Evolutionary conservation across 2,888 invertebrate species (phyloP).

Genomic region (Caenorhabditis uteleia): DNA sequence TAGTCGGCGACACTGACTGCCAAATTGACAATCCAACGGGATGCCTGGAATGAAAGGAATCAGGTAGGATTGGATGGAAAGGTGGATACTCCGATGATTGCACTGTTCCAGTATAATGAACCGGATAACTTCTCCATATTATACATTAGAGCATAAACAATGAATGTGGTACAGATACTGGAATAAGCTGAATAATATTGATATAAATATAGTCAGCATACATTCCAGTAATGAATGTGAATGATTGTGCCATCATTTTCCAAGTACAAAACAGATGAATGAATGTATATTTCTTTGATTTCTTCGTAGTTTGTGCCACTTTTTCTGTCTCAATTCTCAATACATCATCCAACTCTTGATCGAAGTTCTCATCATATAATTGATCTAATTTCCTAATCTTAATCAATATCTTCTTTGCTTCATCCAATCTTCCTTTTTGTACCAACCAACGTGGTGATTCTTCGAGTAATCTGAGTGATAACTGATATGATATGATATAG

Average conservation of each 20-base stretch:
- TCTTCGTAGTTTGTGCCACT: slow-evolving; percentile 13
- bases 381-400: slow-evolving; percentile 32
- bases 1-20: slow-evolving; percentile 47
- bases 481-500: too few relatives aligned
- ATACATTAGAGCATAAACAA: slow-evolving; percentile 37
- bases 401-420: slow-evolving; percentile 16
- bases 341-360: slow-evolving; percentile 22
- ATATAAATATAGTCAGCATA: slow-evolving; percentile 5
- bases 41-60: too few relatives aligned
- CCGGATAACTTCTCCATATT: slow-evolving; percentile 47
- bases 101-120: slow-evolving; percentile 39
- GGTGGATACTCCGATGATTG: slow-evolving; percentile 37
- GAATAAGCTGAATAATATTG: background rate
- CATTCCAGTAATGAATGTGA: slow-evolving; percentile 41
- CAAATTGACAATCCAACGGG: slow-evolving; percentile 52
- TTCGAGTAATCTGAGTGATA: slow-evolving; percentile 29
- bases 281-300: slow-evolving; percentile 37
- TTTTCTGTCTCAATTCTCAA: slow-evolving; percentile 21
- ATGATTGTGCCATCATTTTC: slow-evolving; percentile 39
- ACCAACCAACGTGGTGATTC: slow-evolving; percentile 41
- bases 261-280: slow-evolving; percentile 43
- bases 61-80: too few relatives aligned
- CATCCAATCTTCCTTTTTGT: slow-evolving; percentile 30
- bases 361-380: slow-evolving; percentile 17
- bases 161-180: slow-evolving; percentile 35